Base-by-base conservation (phyloP, 2,113 vertebrate genomes). In the Guaruba guarouba region DNA sequence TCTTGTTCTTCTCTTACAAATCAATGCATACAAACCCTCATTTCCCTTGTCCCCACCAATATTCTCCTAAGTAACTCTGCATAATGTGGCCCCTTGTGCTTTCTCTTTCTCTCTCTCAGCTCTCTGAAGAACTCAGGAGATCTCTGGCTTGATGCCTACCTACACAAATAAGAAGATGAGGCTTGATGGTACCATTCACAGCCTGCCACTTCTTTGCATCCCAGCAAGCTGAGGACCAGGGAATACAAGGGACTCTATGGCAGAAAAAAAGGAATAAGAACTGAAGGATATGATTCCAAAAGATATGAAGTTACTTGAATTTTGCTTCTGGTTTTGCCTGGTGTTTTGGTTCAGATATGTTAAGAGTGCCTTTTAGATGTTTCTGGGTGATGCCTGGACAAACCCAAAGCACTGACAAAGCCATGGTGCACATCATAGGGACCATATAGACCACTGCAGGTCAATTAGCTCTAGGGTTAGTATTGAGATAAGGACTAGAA, bases 71-170 rank as follows among this genome's bases (percentile, higher is more conserved):
- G 62, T 35, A 81, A 39, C 12, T 4, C 29, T 74, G 35, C 4
- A n/a, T 71, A 23, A 76, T 1, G 9, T 22, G 31, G 6, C 16
- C 29, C 61, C 43, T 64, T 35, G 10, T 5, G 6, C n/a, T 86
- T 44, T 69, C 5, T 74, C 10, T 82, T 44, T 83, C 41, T 55
- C 29, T 86, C 35, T 76, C 52, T 14, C 94, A 98, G 98, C 82
- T 98, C 98, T 35, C 97, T 98, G 81, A 98, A 97, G 96, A 95
- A 96, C 71, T 98, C 96, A 0, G 98, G 98, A 75, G 97, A 98
- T 59, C 97, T 98, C 81, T 98, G 98, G 98, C 95, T 98, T 3
- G 98, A 98, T 16, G 98, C 98, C 66, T 98, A 98, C 64, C 97
- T 98, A 17, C 98, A 98, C 96, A 98, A 98, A 17, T 98, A 97